Evolutionary conservation across 1,140 invertebrate species (phyloP).

Genomic region (Gonioctena quinquepunctata): DNA sequence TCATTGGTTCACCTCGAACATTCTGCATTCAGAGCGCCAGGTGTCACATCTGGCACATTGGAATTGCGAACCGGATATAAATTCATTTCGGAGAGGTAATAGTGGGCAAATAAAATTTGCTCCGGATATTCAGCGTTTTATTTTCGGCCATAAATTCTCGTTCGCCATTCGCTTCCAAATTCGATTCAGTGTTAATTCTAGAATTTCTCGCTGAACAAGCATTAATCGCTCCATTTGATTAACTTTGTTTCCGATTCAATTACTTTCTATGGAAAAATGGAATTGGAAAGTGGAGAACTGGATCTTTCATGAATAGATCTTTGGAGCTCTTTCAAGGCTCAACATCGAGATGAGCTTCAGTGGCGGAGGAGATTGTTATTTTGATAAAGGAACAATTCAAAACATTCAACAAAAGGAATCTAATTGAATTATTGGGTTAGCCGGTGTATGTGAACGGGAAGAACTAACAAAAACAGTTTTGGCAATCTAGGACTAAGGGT

Average conservation of each 20-base stretch:
- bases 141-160: not conserved
- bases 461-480: too few relatives aligned
- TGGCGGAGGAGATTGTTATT: too few relatives aligned
- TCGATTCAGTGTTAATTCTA: not conserved
- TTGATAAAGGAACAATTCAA: too few relatives aligned
- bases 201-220: not conserved
- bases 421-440: too few relatives aligned
- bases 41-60: not conserved
- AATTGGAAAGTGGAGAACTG: not conserved
- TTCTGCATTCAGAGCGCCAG: too few relatives aligned
- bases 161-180: not conserved
- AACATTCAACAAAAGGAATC: too few relatives aligned
- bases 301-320: too few relatives aligned
- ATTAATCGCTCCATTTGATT: not conserved
- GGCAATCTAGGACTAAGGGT: too few relatives aligned
- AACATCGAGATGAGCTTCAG: too few relatives aligned
- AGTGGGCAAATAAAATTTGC: not conserved
- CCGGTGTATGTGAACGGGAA: too few relatives aligned
- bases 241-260: not conserved
- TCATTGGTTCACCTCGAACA: too few relatives aligned
- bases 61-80: not conserved
- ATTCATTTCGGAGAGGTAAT: not conserved
- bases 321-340: too few relatives aligned
- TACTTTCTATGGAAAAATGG: not conserved
- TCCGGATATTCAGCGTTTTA: not conserved